Evolutionary conservation across 2,113 vertebrate genomes (phyloP).

Genomic region (Alaudala cheleensis): DNA sequence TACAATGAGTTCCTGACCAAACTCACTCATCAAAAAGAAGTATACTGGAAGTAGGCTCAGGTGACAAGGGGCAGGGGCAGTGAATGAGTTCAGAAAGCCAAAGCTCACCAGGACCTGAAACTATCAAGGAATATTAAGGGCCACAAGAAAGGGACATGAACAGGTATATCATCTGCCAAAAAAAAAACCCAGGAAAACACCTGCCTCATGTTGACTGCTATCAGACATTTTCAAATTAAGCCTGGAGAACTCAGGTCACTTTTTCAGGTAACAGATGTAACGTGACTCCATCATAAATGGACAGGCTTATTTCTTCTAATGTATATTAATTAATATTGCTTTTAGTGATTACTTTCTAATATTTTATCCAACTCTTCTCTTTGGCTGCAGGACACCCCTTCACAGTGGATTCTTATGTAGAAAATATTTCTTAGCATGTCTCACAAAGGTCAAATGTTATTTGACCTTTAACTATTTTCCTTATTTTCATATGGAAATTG

Average conservation of each 20-base stretch:
- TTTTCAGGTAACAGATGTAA: background rate
- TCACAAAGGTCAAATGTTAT: background rate
- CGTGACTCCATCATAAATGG: background rate
- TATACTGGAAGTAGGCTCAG: background rate
- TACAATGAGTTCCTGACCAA: background rate
- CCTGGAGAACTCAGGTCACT: background rate
- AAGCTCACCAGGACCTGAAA: background rate
- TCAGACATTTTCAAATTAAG: background rate
- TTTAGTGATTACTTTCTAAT: background rate
- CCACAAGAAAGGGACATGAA: background rate
- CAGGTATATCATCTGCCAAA: background rate
- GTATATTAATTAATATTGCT: background rate
- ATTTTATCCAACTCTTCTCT: background rate
- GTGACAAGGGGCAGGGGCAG: accelerated
- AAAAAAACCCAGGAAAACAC: background rate
- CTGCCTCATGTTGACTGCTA: background rate
- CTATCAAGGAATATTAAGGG: background rate
- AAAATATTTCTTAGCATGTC: background rate
- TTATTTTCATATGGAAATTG: background rate
- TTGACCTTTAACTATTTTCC: background rate
- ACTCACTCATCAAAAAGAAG: background rate
- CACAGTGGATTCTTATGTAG: background rate
- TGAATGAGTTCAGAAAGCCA: background rate
- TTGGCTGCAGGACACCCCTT: background rate
- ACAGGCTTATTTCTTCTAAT: background rate